Base-by-base conservation (phyloP, 1,140 invertebrate genomes). In the Zaprionus tsacasi region DNA sequence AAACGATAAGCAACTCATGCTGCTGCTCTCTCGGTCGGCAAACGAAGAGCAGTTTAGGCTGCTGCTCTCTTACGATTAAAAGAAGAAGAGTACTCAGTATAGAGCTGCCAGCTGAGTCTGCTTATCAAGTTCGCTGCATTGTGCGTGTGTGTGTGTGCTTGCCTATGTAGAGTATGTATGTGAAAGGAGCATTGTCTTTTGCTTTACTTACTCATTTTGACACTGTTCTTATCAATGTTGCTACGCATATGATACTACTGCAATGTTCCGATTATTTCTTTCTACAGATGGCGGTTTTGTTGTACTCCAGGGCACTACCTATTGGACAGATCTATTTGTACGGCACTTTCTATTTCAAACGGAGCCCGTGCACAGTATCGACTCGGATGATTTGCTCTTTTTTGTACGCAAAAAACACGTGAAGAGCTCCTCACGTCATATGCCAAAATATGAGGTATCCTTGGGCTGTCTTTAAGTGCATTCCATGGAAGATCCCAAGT, bases 281-380 rank as follows among this genome's bases (percentile, higher is more conserved):
- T 40, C 94, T 94, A 21, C 93, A 97, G 97, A 97, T 93, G 96
- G 96, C 33, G 97, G 97, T 38, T 98, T 98, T 93, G 97, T 98
- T 50, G 96, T 98, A 93, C 94, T 98, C 5, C 97, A 98, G 93
- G 97, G 97, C 48, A 98, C 97, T 52, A 98, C 97, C 1, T 99
- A 99, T 93, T 99, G 98, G 98, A 99, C 97, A 35, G 97, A 98
- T 93, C 94, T 99, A 61, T 99, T 99, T 93, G 97, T 98, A 50
- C 94, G 97, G 6, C 97, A 99, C 94, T 99, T 99, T 93, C 93
- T 99, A 8, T 98, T 98, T 91, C 96, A 98, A 94, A 94, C 95
- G 57, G 96, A 97, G 81, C 92, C 93, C 6, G 94, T 94, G 79
- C 94, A 94, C 85, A 95, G 95, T 80, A 98, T 97, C 70, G 97